Evolutionary conservation across 2,113 vertebrate species (phyloP), one percentile per base, ranked within the genome.

Genomic region (Odocoileus virginianus): DNA sequence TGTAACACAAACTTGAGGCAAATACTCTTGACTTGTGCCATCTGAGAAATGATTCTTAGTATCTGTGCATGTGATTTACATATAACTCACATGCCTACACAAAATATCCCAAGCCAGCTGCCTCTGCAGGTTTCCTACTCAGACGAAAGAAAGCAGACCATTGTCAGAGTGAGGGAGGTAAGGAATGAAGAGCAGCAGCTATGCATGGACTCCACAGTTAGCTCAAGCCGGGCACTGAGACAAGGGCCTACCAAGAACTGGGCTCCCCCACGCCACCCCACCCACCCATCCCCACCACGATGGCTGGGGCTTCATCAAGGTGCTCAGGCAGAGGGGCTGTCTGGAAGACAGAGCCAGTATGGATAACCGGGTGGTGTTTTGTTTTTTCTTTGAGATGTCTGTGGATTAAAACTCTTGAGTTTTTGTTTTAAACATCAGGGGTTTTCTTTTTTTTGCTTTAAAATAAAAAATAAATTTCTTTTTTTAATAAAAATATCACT

Each of bases 51-150:
- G 50, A 67, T 91, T 93, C 57, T 86, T 52, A 67, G 64, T 52
- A 25, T 74, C 87, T 92, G 78, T 88, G 67, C 71, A 40, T 93
- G 87, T 84, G 87, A 83, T 92, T 67, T 95, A 76, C 82, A 86
- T 91, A 71, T 78, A 96, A 47, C 60, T 94, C 83, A 78, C 82
- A 90, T 74, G 88, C 91, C 97, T 58, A 94, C 96, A 89, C 93
- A 94, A 64, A 94, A 58, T 58, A 55, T 36, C 94, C 71, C 92
- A 58, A 91, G 97, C 71, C 90, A 91, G 95, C 76, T 96, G 94
- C 95, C 95, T 95, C 98, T 96, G 97, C 78, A 92, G 95, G 95
- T 93, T 92, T 96, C 92, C 96, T 87, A 95, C 94, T 96, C 96
- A 93, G 78, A 88, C 82, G 54, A 94, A 97, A 97, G 91, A 97